Base-by-base conservation (phyloP, 1,140 invertebrate genomes). In the Pseudoatta argentina region DNA sequence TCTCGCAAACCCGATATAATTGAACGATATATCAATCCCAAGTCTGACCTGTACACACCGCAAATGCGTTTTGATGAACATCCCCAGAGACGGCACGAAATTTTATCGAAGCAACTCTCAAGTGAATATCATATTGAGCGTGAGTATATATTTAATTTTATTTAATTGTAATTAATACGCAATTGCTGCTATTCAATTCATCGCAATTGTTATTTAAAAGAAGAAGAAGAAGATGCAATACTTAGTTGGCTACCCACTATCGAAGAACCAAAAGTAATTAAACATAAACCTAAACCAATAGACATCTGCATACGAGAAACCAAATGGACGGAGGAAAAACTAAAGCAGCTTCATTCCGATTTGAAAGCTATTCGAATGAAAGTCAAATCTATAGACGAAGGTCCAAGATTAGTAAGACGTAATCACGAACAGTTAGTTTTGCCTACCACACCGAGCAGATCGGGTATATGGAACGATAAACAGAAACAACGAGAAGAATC, bases 301-400 rank as follows among this genome's bases (percentile, higher is more conserved):
- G 93, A 94, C 61, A 85, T 96, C 5, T 97, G 97, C 88, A 93
- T 96, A 57, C 94, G 96, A 39, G 95, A 96, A 91, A 96, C 96
- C 4, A 96, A 96, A 92, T 97, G 96, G 96, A 96, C 96, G 39
- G 95, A 96, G 57, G 95, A 96, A 81, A 96, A 96, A 75, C 76
- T 97, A 34, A 95, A 96, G 91, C 92, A 95, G 55, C 93, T 97
- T 18, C 95, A 97, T 72, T 93, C 95, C 61, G 96, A 97, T 90
- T 89, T 97, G 3, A 96, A 95, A 79, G 88, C 85, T 7, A 91
- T 88, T 39, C 87, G 91, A 86, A 76, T 91, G 57, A 91, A 79
- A 51, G 44, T 77, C 6, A 88, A 78, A 21, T 34, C 77, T 10
- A 14, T 75, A 67, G 83, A 87, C 14, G 24, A 39, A 12, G 73